Evolutionary conservation across 2,797 vertebrate genomes (phyloP), one percentile per base, ranked within the genome.

Genomic region (Sebastes hopkinsi): DNA sequence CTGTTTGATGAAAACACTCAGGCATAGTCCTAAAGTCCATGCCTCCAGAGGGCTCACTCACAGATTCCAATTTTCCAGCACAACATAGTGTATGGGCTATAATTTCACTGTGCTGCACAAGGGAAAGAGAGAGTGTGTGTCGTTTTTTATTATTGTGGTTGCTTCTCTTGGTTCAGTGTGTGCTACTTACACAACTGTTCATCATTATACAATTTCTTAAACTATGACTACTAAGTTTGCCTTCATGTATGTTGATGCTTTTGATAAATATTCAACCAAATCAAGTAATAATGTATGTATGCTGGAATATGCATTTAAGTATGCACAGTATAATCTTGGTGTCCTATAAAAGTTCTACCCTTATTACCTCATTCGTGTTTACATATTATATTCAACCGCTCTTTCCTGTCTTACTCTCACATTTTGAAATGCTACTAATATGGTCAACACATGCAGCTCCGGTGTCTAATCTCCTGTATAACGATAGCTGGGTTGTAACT

Each of bases 1-100:
- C 67, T 58, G 55, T 83, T 82, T 89, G 69, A 81, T 82, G 65
- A 69, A 82, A 85, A 86, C 46, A 59, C 62, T 85, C 70, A 66
- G 58, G 5, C 32, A 25, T 58, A 73, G 61, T 64, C 70, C 23
- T 80, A 13, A 70, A 77, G 75, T 70, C 71, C 73, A 9, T 42
- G 36, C 76, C 64, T 85, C 86, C 58, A 55, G 72, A 84, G 80
- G 77, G 70, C 64, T 81, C n/a, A 2, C 67, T 78, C 66, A 54
- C 66, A 60, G 58, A 75, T 75, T 87, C 78, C 75, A 84, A 70
- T 88, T 85, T 80, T 78, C 55, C 66, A 59, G 64, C 64, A 81
- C 73, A 67, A 29, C 29, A 29, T 29, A 27, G 29, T 75, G 23
- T 70, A 58, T 54, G 58, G 58, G 58, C 65, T 30, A 9, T 70